Evolutionary conservation across 92 coral and sea anemone genomes (phyloP).

Genomic region (Zoanthus sansibaricus): DNA sequence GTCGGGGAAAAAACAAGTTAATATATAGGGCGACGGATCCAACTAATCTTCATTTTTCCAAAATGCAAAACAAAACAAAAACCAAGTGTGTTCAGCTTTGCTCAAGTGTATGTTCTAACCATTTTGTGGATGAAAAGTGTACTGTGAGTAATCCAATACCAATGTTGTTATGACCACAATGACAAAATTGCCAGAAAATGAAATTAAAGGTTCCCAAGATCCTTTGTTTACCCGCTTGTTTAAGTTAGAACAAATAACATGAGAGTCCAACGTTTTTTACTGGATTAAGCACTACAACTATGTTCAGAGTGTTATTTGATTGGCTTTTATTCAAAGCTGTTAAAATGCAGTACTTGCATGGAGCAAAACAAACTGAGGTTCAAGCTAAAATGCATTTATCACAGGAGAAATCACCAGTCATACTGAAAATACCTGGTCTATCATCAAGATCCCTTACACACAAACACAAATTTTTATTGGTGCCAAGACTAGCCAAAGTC

Average conservation of each 20-base stretch:
- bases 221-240: not conserved
- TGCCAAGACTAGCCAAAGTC: not conserved
- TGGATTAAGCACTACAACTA: not conserved
- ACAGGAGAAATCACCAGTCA: slow-evolving; percentile 14
- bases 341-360: slow-evolving; percentile 15
- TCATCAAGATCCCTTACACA: slow-evolving; percentile 7
- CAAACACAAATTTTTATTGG: slow-evolving; percentile 5
- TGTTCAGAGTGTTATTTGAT: slow-evolving; percentile 8
- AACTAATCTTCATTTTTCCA: too few species aligned
- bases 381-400: not conserved
- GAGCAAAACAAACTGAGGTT: slow-evolving; percentile 6
- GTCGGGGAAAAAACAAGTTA: too few species aligned
- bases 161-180: too few species aligned
- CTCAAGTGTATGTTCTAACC: too few species aligned
- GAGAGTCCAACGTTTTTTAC: slow-evolving; percentile 26
- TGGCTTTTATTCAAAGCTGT: slow-evolving; percentile 19
- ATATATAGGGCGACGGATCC: too few species aligned
- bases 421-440: slow-evolving; percentile 17
- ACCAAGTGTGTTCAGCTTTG: too few species aligned
- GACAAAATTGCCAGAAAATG: slow-evolving; percentile 6
- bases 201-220: not conserved
- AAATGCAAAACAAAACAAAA: too few species aligned
- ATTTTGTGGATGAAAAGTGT: too few species aligned
- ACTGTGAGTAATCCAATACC: too few species aligned
- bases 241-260: slow-evolving; percentile 15